Conservation (phyloP, 2,797 vertebrate species). For the Hozukius guyotensis region DNA sequence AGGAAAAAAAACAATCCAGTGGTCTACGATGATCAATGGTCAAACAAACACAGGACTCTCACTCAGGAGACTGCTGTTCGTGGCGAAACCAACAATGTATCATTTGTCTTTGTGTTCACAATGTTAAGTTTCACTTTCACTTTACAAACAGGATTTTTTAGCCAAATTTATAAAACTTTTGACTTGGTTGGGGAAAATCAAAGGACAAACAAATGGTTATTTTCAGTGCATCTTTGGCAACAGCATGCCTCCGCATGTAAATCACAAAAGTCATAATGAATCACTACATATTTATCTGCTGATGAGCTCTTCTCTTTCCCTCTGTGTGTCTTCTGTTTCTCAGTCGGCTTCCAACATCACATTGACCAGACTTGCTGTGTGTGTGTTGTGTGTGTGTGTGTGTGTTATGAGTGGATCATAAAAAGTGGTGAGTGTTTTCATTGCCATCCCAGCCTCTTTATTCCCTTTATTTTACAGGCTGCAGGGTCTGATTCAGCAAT, state of each 20-base stretch:
- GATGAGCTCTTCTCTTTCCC: constrained; percentile 4
- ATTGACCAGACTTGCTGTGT: constrained; percentile 1
- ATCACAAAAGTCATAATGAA: constrained; percentile 12
- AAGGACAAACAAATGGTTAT: neutral
- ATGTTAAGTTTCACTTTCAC: neutral
- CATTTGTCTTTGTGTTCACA: no score
- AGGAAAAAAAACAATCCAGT: neutral
- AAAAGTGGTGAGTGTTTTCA: constrained; percentile 52
- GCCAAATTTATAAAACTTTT: neutral
- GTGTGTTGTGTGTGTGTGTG: constrained; percentile 3
- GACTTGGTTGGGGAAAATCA: no score
- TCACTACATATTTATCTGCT: constrained; percentile 10
- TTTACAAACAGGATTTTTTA: neutral
- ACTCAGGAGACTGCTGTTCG: neutral
- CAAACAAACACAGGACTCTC: neutral
- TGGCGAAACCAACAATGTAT: neutral
- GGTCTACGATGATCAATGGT: neutral
- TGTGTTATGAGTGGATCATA: constrained; percentile 36
- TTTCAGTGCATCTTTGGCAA: neutral
- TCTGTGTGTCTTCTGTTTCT: constrained; percentile 3
- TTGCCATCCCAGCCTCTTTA: constrained; percentile 41
- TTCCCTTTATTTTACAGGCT: constrained; percentile 46
- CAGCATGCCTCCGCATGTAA: neutral
- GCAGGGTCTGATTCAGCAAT: constrained; percentile 38
- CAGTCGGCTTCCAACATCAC: constrained; percentile 1